A percentile compares a stretch with the other conserved stretches of the same genome.
phyloP scores from a whole-genome alignment of 2,797 vertebrate genomes.

The Galagoides demidoff region DNA sequence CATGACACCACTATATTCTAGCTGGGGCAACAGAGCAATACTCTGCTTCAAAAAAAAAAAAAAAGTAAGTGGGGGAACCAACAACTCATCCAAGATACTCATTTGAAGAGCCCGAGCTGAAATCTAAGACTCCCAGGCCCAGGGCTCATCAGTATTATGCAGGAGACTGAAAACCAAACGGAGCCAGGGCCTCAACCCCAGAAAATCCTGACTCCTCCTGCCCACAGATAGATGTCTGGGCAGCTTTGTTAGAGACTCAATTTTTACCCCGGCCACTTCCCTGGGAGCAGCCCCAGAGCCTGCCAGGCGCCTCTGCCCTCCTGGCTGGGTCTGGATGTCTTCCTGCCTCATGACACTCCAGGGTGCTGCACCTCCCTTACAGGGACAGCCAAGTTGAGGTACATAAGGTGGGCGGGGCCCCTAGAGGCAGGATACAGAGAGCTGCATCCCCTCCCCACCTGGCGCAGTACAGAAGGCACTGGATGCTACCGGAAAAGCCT shows the following conservation, averaged over 20 bases:
- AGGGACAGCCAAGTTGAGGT: neutral
- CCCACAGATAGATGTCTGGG: neutral
- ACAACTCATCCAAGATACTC: neutral
- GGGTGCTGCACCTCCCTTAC: neutral
- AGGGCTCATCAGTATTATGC: neutral
- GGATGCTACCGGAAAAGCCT: neutral
- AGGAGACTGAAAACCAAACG: neutral
- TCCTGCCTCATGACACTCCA: rapidly evolving
- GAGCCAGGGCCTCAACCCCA: no score
- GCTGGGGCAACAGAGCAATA: no score
- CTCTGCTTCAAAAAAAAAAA: no score
- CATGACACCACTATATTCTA: no score
- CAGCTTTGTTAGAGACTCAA: neutral
- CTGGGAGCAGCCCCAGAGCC: neutral
- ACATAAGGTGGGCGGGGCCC: rapidly evolving
- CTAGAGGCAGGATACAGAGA: neutral
- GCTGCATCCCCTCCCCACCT: rapidly evolving
- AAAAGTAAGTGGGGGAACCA: neutral
- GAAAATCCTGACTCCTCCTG: neutral
- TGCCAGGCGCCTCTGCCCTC: neutral
- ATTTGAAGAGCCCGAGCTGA: neutral
- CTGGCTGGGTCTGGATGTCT: neutral
- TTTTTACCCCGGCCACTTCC: no score
- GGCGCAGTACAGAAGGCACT: rapidly evolving
- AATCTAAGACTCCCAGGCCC: neutral